These are phyloP conservation scores for Cheilosia vernalis DNA, from an alignment of 2,888 invertebrate genomes.

Conservation along the genomic window DNA sequence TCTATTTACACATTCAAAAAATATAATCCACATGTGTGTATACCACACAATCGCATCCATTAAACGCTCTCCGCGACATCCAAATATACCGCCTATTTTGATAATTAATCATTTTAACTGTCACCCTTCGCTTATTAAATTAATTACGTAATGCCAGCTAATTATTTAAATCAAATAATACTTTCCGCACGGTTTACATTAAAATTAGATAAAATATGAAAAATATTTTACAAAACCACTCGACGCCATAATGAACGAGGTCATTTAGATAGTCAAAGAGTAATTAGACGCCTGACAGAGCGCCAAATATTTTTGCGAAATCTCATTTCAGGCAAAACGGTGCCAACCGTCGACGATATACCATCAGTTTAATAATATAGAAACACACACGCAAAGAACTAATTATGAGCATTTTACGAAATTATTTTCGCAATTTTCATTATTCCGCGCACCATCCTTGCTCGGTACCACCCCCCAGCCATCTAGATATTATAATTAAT, in stretches of 20 bases:
- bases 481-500: conserved; percentile 43
- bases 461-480: background rate
- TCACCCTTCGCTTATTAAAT: conserved; percentile 34
- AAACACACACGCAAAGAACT: conserved; percentile 3
- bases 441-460: background rate
- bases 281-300: conserved; percentile 29
- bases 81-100: no score
- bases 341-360: background rate
- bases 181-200: conserved; percentile 34
- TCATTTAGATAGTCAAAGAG: conserved; percentile 35
- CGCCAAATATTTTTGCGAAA: conserved; percentile 11
- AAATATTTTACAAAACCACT: conserved; percentile 26
- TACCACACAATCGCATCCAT: no score
- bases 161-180: conserved; percentile 53
- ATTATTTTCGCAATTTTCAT: conserved; percentile 47
- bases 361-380: conserved; percentile 9
- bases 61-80: no score
- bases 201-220: conserved; percentile 39
- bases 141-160: conserved; percentile 35
- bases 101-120: conserved; percentile 11
- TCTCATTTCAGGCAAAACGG: conserved; percentile 3
- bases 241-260: conserved; percentile 36
- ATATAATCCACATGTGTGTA: no score
- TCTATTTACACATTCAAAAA: no score
- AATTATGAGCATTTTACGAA: conserved; percentile 53